Conservation (phyloP, 1,140 invertebrate species). For the Atta texana region DNA sequence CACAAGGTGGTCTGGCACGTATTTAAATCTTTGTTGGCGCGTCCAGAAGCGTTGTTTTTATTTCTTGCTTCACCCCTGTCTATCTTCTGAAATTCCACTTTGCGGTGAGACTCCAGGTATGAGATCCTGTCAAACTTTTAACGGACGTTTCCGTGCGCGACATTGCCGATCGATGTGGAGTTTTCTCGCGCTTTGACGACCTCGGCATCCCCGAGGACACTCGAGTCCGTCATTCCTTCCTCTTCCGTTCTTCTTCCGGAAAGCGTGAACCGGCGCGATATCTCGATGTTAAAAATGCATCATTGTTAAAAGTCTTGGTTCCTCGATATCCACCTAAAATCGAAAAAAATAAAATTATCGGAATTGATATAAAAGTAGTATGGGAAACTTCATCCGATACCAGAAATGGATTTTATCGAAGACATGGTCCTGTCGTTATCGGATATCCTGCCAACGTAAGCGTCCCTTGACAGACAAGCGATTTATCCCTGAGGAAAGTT, state of each 20-base stretch:
- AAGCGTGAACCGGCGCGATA: neutral
- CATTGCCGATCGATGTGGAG: conserved; percentile 40
- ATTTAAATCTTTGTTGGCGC: neutral
- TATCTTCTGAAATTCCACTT: conserved; percentile 40
- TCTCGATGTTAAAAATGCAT: conserved; percentile 22
- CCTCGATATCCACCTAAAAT: conserved; percentile 8
- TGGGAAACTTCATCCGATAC: conserved; percentile 12
- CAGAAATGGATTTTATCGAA: conserved; percentile 32
- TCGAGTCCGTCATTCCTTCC: conserved; percentile 9
- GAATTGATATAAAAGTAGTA: neutral
- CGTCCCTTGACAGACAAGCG: neutral
- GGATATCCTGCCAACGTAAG: conserved; percentile 30
- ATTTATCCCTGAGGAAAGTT: conserved; percentile 15
- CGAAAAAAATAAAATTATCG: conserved; percentile 45
- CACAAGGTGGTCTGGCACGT: neutral
- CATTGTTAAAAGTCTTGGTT: conserved; percentile 8
- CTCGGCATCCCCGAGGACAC: conserved; percentile 25
- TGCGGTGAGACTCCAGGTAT: conserved; percentile 9
- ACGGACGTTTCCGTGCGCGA: conserved; percentile 31
- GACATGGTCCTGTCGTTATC: neutral
- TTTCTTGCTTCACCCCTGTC: neutral
- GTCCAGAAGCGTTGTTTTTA: neutral
- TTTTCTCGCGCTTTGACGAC: conserved; percentile 4
- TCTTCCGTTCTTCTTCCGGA: neutral
- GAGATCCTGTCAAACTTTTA: conserved; percentile 57